These are phyloP conservation scores for Noctuana brunneofusca DNA, from an alignment of 2,888 invertebrate genomes.

Conservation along the genomic window DNA sequence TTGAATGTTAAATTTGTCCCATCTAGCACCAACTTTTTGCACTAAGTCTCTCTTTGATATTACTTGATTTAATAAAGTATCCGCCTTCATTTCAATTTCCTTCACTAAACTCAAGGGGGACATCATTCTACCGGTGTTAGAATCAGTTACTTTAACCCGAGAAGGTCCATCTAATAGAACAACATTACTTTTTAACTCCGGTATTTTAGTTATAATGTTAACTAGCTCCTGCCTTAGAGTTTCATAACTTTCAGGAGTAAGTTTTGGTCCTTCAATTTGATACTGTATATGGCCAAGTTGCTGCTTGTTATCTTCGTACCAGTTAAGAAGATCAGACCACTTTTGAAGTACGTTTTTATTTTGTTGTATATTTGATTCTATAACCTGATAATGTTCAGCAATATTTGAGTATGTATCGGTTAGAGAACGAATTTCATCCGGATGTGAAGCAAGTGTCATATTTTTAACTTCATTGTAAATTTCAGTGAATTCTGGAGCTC, in stretches of 20 bases:
- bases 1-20: constrained; percentile 89
- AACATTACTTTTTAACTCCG: constrained; percentile 87
- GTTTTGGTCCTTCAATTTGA: constrained; percentile 89
- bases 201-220: constrained; percentile 85
- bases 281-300: constrained; percentile 91
- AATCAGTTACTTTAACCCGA: constrained; percentile 87
- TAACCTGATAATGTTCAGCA: constrained; percentile 89
- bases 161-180: constrained; percentile 87
- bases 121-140: constrained; percentile 86
- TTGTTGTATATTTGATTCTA: constrained; percentile 88
- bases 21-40: constrained; percentile 88
- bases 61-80: constrained; percentile 86
- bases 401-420: constrained; percentile 90
- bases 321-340: constrained; percentile 92
- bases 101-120: constrained; percentile 88
- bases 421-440: constrained; percentile 88
- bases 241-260: constrained; percentile 87
- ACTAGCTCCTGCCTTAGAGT: constrained; percentile 87
- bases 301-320: constrained; percentile 90
- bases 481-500: constrained; percentile 88
- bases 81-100: constrained; percentile 88
- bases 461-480: constrained; percentile 93
- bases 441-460: constrained; percentile 86
- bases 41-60: constrained; percentile 86
- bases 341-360: constrained; percentile 90